Evolutionary conservation across 2,113 vertebrate species (phyloP).

Genomic region (Hippolais icterina): DNA sequence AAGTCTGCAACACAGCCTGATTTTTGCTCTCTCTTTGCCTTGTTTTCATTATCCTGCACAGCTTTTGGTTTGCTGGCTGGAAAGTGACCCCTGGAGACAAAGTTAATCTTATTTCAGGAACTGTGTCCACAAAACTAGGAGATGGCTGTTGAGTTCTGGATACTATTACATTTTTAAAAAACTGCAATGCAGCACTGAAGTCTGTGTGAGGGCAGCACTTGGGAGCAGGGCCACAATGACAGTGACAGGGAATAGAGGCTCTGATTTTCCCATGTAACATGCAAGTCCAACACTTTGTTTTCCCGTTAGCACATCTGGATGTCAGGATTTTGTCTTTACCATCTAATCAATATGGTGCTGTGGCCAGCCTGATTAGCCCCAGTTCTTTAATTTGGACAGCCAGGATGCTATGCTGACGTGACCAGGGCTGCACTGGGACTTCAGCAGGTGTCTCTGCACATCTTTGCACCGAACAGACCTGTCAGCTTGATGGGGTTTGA

Average conservation of each 20-base stretch:
- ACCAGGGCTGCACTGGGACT: background rate
- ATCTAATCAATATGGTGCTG: background rate
- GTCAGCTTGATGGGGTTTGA: background rate
- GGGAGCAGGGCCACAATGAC: background rate
- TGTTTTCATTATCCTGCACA: background rate
- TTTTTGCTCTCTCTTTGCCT: background rate
- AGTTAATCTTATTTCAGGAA: slow-evolving; percentile 51
- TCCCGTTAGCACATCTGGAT: background rate
- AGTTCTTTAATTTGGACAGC: background rate
- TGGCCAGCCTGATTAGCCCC: background rate
- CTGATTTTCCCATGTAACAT: background rate
- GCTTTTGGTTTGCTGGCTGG: slow-evolving; percentile 14
- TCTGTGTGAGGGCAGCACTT: background rate
- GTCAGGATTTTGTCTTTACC: background rate
- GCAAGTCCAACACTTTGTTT: background rate
- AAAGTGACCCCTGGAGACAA: slow-evolving; percentile 44
- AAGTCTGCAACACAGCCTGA: background rate
- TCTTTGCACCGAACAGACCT: accelerated
- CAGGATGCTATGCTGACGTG: background rate
- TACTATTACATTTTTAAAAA: slow-evolving; percentile 6
- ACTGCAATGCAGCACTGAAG: background rate
- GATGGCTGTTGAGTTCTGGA: slow-evolving; percentile 1
- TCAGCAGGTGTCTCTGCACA: background rate
- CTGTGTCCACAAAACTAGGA: background rate
- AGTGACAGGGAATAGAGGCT: background rate